These are phyloP conservation scores for Papilio glaucus DNA, from an alignment of 1,140 invertebrate genomes.

Conservation along the genomic window DNA sequence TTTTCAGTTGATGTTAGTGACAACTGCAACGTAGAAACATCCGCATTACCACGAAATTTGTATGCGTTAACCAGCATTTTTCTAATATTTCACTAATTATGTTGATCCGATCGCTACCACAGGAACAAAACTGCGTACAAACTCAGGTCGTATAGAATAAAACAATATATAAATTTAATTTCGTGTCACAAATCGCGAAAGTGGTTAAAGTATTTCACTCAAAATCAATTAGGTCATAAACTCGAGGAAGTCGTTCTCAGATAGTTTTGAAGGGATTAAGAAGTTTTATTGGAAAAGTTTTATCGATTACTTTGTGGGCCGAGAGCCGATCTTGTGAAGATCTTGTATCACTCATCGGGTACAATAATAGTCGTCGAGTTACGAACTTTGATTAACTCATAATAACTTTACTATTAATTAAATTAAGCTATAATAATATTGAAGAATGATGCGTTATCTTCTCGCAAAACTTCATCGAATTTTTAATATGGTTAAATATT, in stretches of 20 bases:
- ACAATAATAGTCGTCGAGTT: background rate
- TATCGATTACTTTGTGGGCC: slow-evolving; percentile 7
- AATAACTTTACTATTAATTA: background rate
- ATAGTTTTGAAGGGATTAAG: slow-evolving; percentile 24
- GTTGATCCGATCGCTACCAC: too few relatives aligned
- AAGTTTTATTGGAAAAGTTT: slow-evolving; percentile 23
- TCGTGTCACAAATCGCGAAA: background rate
- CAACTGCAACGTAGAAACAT: too few relatives aligned
- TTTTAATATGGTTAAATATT: too few relatives aligned
- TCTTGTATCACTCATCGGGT: background rate
- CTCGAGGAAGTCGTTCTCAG: slow-evolving; percentile 10
- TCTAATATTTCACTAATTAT: too few relatives aligned
- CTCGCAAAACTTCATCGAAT: too few relatives aligned
- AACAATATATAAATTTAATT: background rate
- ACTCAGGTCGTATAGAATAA: too few relatives aligned
- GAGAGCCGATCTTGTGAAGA: background rate
- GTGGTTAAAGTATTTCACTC: background rate
- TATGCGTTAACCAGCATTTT: too few relatives aligned
- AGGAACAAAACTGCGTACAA: too few relatives aligned
- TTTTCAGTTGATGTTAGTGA: too few relatives aligned
- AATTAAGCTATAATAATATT: background rate
- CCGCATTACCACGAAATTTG: too few relatives aligned
- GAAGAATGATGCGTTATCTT: too few relatives aligned
- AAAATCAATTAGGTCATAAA: slow-evolving; percentile 16
- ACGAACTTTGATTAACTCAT: slow-evolving; percentile 6